A percentile compares a stretch with the other conserved stretches of the same genome.
Conservation (phyloP, 1,140 invertebrate genomes). For the Nylanderia fulva region DNA sequence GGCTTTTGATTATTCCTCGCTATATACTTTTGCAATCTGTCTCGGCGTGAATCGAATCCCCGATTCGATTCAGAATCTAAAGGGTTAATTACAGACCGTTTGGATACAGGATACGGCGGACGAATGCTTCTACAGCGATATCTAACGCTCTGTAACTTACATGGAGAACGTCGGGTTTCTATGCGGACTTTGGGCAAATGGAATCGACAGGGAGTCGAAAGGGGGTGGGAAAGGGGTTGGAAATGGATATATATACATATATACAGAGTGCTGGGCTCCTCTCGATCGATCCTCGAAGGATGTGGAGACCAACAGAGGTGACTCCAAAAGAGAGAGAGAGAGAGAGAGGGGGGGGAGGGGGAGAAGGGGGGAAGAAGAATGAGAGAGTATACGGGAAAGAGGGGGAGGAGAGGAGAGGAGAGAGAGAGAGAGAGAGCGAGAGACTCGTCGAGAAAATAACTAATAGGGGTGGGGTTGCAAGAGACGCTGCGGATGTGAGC, state of each 20-base stretch:
- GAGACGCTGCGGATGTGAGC: constrained; percentile 60
- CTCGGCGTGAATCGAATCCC: constrained; percentile 1
- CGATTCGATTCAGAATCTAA: constrained; percentile 31
- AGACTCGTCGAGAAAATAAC: constrained; percentile 64
- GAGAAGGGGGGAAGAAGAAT: constrained; percentile 26
- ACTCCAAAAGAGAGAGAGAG: constrained; percentile 60
- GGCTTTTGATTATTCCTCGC: neutral
- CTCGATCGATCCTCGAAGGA: constrained; percentile 64
- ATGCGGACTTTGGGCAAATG: constrained; percentile 55
- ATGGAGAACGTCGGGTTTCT: constrained; percentile 55
- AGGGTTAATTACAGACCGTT: constrained; percentile 50
- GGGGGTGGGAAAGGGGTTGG: constrained; percentile 30
- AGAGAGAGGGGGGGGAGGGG: constrained; percentile 39
- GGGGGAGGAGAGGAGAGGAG: constrained; percentile 58
- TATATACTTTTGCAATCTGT: constrained; percentile 19
- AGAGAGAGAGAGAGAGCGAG: constrained; percentile 56
- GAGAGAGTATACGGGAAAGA: constrained; percentile 51
- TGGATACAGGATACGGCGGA: constrained; percentile 21
- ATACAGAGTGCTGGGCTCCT: constrained; percentile 61
- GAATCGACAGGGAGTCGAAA: constrained; percentile 57
- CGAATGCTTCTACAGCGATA: constrained; percentile 27
- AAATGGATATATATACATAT: constrained; percentile 55
- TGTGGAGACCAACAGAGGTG: constrained; percentile 64
- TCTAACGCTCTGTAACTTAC: constrained; percentile 48
- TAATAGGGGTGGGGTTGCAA: constrained; percentile 67